Base-by-base conservation (phyloP, 2,888 invertebrate species). In the Formica aserva region DNA sequence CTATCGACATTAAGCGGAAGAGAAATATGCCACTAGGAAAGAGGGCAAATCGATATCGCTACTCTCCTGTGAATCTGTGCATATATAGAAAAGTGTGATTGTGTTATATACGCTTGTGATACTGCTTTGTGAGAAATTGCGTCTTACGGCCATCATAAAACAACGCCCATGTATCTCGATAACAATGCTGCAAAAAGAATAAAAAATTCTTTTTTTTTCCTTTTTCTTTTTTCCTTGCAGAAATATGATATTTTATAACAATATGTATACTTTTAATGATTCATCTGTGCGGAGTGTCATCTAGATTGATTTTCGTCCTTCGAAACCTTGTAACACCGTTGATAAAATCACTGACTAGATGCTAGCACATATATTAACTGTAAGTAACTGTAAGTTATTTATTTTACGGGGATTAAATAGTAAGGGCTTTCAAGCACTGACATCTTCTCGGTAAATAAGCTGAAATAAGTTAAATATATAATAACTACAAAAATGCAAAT, bases 41-140 rank as follows among this genome's bases (percentile, higher is more conserved):
- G 72, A 62, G 72, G 38, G 60, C 78, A 71, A 80, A 80, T 80
- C 78, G 78, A 80, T 80, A 80, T 71, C 60, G 26, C 13, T 8
- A 71, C 35, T 71, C 35, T 48, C 60, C 45, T 60, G 18, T 22
- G 38, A 35, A 60, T 62, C 18, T 71, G 18, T 78, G 22, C 60
- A 32, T 35, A 78, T 18, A 57, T 48, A 13, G 13, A 66, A 38
- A 52, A 9, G 35, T n/a, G n/a, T 29, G 18, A 32, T 18, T 48
- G 15, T 18, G n/a, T 52, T 66, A n/a, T 66, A 38, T n/a, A 32
- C n/a, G 32, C 22, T 45, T 71, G 22, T 45, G 32, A 18, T 45
- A 29, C 8, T 52, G n/a, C 32, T 32, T 32, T 32, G 22, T 15
- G 69, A 57, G 18, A 71, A 67, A 11, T 78, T 71, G 60, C 45